Percentiles rank a stretch among this genome's conserved stretches.
Evolutionary conservation across 2,797 vertebrate species (phyloP).

Genomic region (Myotis pilosus): DNA sequence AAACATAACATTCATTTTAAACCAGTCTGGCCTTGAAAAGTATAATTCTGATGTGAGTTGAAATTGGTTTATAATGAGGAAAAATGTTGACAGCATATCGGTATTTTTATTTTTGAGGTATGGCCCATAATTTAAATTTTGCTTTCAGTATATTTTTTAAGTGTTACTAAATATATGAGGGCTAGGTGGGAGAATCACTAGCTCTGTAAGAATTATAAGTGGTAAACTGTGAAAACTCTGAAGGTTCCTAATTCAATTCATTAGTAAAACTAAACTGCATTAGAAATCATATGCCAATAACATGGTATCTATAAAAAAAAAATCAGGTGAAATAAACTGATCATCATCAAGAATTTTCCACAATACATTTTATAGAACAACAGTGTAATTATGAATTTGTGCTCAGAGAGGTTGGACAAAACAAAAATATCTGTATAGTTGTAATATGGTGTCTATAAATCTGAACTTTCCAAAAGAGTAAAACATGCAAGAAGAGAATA

Average conservation of each 20-base stretch:
- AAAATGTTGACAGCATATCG: slow-evolving; percentile 74
- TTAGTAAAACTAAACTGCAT: slow-evolving; percentile 69
- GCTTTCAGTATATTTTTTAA: slow-evolving; percentile 54
- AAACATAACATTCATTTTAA: slow-evolving; percentile 88
- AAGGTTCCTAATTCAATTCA: slow-evolving; percentile 75
- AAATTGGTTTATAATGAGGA: slow-evolving; percentile 72
- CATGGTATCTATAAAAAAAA: slow-evolving; percentile 77
- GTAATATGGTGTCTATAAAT: slow-evolving; percentile 76
- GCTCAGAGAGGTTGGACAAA: slow-evolving; percentile 72
- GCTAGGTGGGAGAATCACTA: slow-evolving; percentile 42
- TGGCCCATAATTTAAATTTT: slow-evolving; percentile 49
- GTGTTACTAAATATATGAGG: slow-evolving; percentile 54
- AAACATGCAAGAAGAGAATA: slow-evolving; percentile 84
- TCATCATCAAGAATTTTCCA: slow-evolving; percentile 80
- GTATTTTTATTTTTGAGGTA: slow-evolving; percentile 62
- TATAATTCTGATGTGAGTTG: slow-evolving; percentile 83
- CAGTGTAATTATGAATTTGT: slow-evolving; percentile 76
- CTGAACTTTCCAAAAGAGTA: slow-evolving; percentile 79
- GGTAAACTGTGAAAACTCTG: slow-evolving; percentile 76
- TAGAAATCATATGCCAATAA: slow-evolving; percentile 75
- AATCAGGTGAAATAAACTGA: slow-evolving; percentile 80
- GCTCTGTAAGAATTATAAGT: slow-evolving; percentile 66
- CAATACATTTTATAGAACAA: slow-evolving; percentile 79
- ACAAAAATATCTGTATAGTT: slow-evolving; percentile 77
- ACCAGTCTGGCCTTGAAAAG: slow-evolving; percentile 88